Percentiles rank a stretch among this genome's conserved stretches.
Evolutionary conservation across 2,888 invertebrate species (phyloP).

Genomic region (Rambutsinella grinnellia): DNA sequence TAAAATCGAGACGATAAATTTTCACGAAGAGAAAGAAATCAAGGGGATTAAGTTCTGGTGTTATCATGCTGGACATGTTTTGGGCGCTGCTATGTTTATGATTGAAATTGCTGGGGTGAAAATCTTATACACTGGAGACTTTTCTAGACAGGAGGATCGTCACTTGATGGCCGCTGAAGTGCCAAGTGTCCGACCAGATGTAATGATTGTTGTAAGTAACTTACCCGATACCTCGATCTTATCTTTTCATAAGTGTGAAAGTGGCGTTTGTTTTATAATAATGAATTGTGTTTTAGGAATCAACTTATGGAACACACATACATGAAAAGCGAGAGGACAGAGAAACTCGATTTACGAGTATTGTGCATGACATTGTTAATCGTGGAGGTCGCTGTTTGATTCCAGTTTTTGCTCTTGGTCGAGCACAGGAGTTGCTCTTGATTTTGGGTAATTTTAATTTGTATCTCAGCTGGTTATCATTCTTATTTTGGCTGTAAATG

Average conservation of each 20-base stretch:
- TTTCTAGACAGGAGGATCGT: conserved; percentile 97
- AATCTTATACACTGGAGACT: conserved; percentile 97
- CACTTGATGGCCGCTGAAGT: conserved; percentile 99
- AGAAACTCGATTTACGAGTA: conserved; percentile 91
- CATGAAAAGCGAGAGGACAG: conserved; percentile 98
- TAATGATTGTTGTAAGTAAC: conserved; percentile 89
- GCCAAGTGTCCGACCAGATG: conserved; percentile 95
- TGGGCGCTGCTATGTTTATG: conserved; percentile 99
- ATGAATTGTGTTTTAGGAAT: conserved; percentile 77
- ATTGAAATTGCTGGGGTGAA: conserved; percentile 99
- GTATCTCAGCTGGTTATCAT: too few relatives aligned
- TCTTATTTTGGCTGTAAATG: neutral
- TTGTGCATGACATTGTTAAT: conserved; percentile 95
- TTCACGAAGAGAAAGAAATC: conserved; percentile 97
- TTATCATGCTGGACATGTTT: conserved; percentile 98
- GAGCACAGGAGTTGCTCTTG: conserved; percentile 95
- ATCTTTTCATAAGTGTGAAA: too few relatives aligned
- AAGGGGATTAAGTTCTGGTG: conserved; percentile 98
- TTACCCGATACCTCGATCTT: too few relatives aligned
- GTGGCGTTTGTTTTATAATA: neutral
- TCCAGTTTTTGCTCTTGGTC: conserved; percentile 97
- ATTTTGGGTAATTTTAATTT: conserved; percentile 77
- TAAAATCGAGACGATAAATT: conserved; percentile 98
- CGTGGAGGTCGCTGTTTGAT: conserved; percentile 98
- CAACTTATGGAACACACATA: conserved; percentile 99